Percentiles rank a stretch among this genome's conserved stretches.
phyloP scores from a whole-genome alignment of 1,140 invertebrate species.

The Drosophila lowei region DNA sequence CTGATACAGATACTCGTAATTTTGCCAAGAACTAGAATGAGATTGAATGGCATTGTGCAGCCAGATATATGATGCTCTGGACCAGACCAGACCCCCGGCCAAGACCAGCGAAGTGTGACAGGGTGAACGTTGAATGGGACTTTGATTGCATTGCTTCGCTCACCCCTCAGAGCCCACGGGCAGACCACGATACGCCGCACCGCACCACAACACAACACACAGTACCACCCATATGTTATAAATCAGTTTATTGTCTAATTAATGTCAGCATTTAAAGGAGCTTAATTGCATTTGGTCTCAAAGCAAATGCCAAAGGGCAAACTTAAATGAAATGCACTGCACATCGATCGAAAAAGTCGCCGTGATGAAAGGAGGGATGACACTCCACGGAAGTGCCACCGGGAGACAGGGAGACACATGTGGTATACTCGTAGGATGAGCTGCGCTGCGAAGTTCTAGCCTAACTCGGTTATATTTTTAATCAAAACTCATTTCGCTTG shows the following conservation, averaged over 20 bases:
- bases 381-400: no score
- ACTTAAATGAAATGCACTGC: conserved; percentile 34
- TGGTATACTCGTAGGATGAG: conserved; percentile 25
- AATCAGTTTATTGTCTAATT: conserved; percentile 74
- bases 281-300: conserved; percentile 56
- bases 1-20: neutral
- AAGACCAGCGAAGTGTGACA: no score
- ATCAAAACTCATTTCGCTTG: conserved; percentile 78
- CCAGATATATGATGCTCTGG: no score
- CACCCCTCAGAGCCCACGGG: no score
- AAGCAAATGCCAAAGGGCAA: conserved; percentile 44
- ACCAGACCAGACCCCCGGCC: no score
- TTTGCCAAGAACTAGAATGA: no score
- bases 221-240: conserved; percentile 38
- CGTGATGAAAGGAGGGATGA: no score
- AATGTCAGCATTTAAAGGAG: conserved; percentile 34
- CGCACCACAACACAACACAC: no score
- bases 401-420: conserved; percentile 3
- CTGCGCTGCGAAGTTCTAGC: conserved; percentile 37
- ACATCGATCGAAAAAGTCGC: conserved; percentile 26
- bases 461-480: conserved; percentile 78
- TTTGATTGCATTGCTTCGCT: neutral
- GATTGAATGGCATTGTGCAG: no score
- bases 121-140: no score
- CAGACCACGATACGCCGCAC: neutral